phyloP scores from a whole-genome alignment of 2,888 invertebrate genomes.

The Yponomeuta evonymella region DNA sequence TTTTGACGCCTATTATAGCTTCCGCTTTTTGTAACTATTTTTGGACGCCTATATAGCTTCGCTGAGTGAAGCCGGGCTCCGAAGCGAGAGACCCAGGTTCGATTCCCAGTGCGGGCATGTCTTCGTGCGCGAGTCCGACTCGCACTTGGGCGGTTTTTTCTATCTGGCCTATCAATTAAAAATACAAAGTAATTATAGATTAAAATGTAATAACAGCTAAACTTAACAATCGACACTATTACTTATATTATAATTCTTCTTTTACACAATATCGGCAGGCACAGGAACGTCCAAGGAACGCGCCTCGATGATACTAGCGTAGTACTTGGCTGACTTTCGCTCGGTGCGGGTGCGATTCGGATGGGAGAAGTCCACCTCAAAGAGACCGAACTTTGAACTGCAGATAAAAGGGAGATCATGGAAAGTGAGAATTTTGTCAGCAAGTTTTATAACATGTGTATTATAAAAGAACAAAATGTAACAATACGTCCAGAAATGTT shows the following conservation, averaged over 20 bases:
- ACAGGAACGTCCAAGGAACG: not conserved
- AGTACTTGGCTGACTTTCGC: slow-evolving; percentile 61
- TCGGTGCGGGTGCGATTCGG: slow-evolving; percentile 69
- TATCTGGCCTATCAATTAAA: not conserved
- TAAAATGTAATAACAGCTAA: too few species aligned
- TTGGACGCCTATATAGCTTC: too few species aligned
- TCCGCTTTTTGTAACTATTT: too few species aligned
- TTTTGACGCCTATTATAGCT: too few species aligned
- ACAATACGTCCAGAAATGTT: not conserved
- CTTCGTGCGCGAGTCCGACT: too few species aligned
- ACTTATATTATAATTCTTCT: not conserved
- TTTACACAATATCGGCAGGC: not conserved
- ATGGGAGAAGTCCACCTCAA: slow-evolving; percentile 73
- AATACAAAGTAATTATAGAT: not conserved
- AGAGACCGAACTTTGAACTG: slow-evolving; percentile 69
- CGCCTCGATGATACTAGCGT: not conserved
- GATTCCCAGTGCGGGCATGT: too few species aligned
- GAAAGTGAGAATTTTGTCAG: not conserved
- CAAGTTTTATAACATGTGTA: not conserved
- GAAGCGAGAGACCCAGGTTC: too few species aligned
- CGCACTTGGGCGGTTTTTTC: too few species aligned
- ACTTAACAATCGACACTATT: too few species aligned
- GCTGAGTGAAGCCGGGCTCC: too few species aligned
- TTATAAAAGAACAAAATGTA: not conserved
- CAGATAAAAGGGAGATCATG: not conserved